Base-by-base conservation (phyloP, 2,797 vertebrate genomes). In the Toxotes lorentzi region DNA sequence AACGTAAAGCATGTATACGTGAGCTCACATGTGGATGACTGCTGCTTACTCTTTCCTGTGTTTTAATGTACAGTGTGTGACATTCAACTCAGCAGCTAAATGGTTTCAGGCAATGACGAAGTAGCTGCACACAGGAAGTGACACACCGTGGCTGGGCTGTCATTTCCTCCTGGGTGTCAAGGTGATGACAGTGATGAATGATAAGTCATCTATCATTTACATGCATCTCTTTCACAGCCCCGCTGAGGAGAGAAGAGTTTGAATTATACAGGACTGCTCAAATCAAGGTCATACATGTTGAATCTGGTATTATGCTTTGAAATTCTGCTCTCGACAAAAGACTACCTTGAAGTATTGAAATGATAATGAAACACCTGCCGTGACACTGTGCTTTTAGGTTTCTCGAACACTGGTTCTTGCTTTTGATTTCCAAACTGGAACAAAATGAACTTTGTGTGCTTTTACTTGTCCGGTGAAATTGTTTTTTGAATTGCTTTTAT, bases 181-280 rank as follows among this genome's bases (percentile, higher is more conserved):
- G 88, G 87, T 88, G 82, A 81, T 1, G 76, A 85, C 89, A 84
- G 84, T 90, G 90, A 93, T 91, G 82, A 91, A 93, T 84, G 90
- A 90, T 82, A 48, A 79, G 77, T 83, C 86, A 60, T 90, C 84
- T 82, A 81, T 94, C 84, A 92, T 93, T 92, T 89, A 76, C 79
- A 88, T 88, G 77, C 59, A 62, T 89, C 78, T 87, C 83, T 82
- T 68, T 86, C 83, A 76, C 67, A 57, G 73, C 62, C 69, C 77
- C 5, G 73, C 85, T 74, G 82, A 83, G 84, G 64, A 71, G 81
- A 56, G 14, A 35, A 82, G 72, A 73, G 79, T 76, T 50, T 84
- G 70, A 88, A 91, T 89, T 89, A 88, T 83, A 88, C 86, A 84
- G 77, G 35, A 62, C 57, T 56, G 76, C 74, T 81, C 71, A 81